A percentile compares a stretch with the other conserved stretches of the same genome.
Conservation (phyloP, 2,888 invertebrate genomes). For the Taphrorychus bicolor region DNA sequence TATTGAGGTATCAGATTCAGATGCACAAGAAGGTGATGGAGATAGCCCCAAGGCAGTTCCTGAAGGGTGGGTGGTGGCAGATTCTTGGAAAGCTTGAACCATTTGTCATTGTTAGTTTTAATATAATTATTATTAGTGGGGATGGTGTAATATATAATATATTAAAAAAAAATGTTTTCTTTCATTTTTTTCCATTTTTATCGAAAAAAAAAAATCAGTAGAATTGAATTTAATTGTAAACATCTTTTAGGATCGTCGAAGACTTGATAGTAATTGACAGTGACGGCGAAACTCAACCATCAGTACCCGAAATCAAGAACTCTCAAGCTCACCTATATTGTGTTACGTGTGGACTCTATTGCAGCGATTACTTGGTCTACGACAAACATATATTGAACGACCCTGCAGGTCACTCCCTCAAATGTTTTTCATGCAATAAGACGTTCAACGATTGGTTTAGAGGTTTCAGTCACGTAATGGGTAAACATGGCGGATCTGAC, state of each 20-base stretch:
- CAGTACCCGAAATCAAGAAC: background rate
- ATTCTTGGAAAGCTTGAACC: slow-evolving; percentile 4
- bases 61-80: slow-evolving; percentile 6
- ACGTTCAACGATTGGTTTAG: background rate
- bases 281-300: no score
- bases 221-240: no score
- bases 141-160: no score
- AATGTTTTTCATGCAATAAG: background rate
- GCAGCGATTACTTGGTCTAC: background rate
- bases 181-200: no score
- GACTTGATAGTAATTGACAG: no score
- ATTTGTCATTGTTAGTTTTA: no score
- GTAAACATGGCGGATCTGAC: no score
- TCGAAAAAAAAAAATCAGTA: no score
- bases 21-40: background rate
- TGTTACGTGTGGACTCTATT: background rate
- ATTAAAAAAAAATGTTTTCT: no score
- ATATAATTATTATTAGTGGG: no score
- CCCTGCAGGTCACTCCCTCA: background rate
- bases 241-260: no score
- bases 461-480: background rate
- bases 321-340: background rate
- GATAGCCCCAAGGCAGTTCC: background rate
- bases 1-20: background rate
- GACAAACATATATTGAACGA: background rate